A percentile compares a stretch with the other conserved stretches of the same genome.
These are phyloP conservation scores for Ennomos fuscantarius DNA, from an alignment of 2,888 invertebrate species.

Conservation along the genomic window DNA sequence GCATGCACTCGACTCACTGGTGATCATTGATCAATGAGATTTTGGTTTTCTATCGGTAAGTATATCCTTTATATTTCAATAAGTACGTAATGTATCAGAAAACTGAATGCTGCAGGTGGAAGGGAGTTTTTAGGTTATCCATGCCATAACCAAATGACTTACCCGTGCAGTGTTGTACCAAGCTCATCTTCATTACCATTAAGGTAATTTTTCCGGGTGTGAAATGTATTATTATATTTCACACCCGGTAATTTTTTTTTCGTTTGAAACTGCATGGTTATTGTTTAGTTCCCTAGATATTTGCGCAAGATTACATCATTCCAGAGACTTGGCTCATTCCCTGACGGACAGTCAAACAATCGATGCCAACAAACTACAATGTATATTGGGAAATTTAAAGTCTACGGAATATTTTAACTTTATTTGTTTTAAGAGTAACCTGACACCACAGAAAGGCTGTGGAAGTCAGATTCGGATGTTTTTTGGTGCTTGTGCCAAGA, in stretches of 20 bases:
- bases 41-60: neutral
- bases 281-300: conserved; percentile 7
- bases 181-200: no score
- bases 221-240: no score
- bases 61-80: neutral
- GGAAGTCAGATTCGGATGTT: conserved; percentile 11
- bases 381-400: conserved; percentile 22
- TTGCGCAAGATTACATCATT: conserved; percentile 38
- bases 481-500: conserved; percentile 32
- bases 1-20: neutral
- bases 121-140: no score
- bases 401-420: conserved; percentile 32
- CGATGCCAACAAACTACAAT: conserved; percentile 40
- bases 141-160: no score
- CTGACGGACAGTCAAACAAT: conserved; percentile 38
- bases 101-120: no score
- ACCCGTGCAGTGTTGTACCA: no score
- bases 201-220: no score
- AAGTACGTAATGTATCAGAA: neutral
- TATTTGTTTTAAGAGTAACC: conserved; percentile 39
- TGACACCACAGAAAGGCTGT: conserved; percentile 28
- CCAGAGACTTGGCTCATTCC: conserved; percentile 36
- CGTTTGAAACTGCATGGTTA: neutral
- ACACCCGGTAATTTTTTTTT: no score
- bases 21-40: no score